Percentiles rank a stretch among this genome's conserved stretches.
phyloP scores from a whole-genome alignment of 1,140 invertebrate genomes.

The Ceratitis capitata region DNA sequence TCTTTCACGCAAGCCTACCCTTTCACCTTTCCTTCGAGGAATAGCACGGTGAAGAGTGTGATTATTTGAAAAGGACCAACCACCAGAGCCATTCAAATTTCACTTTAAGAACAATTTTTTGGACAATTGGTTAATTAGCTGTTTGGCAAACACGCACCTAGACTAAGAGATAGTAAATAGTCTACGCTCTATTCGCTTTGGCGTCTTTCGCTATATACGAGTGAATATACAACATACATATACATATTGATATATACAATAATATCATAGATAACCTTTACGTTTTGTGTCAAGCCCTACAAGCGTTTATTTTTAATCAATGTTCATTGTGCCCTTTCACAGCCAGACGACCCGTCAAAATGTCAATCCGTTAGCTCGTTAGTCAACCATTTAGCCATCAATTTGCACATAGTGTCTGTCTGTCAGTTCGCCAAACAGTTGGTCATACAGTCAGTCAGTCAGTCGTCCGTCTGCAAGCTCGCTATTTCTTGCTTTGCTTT shows the following conservation, averaged over 20 bases:
- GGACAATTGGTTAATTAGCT: not conserved
- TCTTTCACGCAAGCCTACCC: not conserved
- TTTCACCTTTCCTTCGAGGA: too few relatives aligned
- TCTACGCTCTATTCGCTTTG: not conserved
- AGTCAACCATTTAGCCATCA: not conserved
- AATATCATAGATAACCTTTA: not conserved
- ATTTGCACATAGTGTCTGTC: not conserved
- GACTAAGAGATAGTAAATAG: not conserved
- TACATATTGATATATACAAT: not conserved
- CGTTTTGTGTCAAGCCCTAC: not conserved
- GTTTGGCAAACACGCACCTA: not conserved
- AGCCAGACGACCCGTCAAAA: not conserved
- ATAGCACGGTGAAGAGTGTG: too few relatives aligned
- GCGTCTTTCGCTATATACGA: not conserved
- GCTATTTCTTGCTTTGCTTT: too few relatives aligned
- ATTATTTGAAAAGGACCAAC: too few relatives aligned
- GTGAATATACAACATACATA: not conserved
- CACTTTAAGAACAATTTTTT: not conserved
- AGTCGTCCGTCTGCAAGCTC: not conserved
- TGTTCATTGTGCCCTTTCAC: not conserved
- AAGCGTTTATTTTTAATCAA: conserved; percentile 21
- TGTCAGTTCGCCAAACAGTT: not conserved
- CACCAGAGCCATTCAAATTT: not conserved
- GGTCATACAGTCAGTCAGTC: not conserved
- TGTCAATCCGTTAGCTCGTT: not conserved